These are phyloP conservation scores for Campylorhamphus procurvoides DNA, from an alignment of 2,113 vertebrate genomes.

Conservation along the genomic window DNA sequence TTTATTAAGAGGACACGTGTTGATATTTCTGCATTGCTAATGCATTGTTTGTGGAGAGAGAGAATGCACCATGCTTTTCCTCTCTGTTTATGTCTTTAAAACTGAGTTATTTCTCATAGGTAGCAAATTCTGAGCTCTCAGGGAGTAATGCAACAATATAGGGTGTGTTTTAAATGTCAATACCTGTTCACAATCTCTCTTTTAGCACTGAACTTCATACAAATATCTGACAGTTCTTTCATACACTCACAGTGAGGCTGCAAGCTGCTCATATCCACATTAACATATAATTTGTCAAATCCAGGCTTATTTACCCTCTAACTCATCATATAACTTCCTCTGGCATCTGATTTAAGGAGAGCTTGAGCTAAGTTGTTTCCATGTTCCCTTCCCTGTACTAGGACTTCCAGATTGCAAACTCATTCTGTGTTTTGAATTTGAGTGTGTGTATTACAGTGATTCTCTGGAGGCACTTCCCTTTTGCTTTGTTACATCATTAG, in stretches of 20 bases:
- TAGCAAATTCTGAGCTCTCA: not conserved
- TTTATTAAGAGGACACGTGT: not conserved
- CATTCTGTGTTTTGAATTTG: not conserved
- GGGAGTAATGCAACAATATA: not conserved
- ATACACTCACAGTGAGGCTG: not conserved
- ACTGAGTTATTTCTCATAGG: not conserved
- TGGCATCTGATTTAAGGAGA: not conserved
- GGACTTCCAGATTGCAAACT: not conserved
- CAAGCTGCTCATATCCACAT: not conserved
- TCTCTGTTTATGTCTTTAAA: not conserved
- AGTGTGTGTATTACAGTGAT: not conserved
- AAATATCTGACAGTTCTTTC: not conserved
- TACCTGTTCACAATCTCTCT: not conserved
- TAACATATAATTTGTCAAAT: not conserved
- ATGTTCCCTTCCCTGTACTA: not conserved
- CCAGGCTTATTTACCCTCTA: not conserved
- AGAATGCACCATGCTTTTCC: not conserved
- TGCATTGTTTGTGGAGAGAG: not conserved
- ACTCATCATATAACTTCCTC: not conserved
- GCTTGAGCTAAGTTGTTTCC: not conserved
- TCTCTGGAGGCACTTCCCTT: not conserved
- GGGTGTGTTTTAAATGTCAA: not conserved
- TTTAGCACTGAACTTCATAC: not conserved
- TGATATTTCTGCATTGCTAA: not conserved
- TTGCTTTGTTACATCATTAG: not conserved